Conservation (phyloP, 2,888 invertebrate species). For the Galeopsomyia nigrocyanea region DNA sequence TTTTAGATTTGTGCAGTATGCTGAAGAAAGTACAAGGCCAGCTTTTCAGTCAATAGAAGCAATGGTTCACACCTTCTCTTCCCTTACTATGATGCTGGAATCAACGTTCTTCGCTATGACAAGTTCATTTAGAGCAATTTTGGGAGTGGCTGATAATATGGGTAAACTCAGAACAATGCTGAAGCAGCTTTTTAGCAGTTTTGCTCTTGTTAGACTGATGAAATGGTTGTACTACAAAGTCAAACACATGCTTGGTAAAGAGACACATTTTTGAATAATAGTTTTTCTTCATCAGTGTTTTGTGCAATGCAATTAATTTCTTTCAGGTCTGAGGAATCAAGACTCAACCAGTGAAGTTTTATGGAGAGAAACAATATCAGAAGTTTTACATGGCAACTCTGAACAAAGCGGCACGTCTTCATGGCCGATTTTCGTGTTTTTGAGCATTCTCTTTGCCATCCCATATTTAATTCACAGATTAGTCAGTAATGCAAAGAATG, state of each 20-base stretch:
- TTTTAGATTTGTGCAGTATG: conserved; percentile 84
- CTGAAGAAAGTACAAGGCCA: conserved; percentile 91
- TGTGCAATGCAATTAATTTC: conserved; percentile 14
- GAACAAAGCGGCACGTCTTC: conserved; percentile 71
- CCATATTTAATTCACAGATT: conserved; percentile 80
- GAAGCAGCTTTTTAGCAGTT: conserved; percentile 87
- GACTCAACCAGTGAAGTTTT: conserved; percentile 62
- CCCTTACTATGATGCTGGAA: conserved; percentile 96
- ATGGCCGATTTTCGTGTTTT: conserved; percentile 93
- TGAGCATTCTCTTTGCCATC: conserved; percentile 89
- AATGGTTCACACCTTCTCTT: conserved; percentile 90
- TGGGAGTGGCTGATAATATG: conserved; percentile 97
- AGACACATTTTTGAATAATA: conserved; percentile 4
- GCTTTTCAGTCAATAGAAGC: conserved; percentile 97
- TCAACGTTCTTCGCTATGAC: conserved; percentile 96
- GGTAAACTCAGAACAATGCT: conserved; percentile 86
- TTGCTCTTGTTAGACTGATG: conserved; percentile 84
- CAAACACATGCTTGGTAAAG: conserved; percentile 76
- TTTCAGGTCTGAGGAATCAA: conserved; percentile 60
- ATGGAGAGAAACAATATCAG: conserved; percentile 65
- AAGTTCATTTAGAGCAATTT: conserved; percentile 94
- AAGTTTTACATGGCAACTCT: conserved; percentile 61
- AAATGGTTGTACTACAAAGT: conserved; percentile 86
- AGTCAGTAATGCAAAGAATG: conserved; percentile 54
- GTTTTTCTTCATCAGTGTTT: not conserved